Base-by-base conservation (phyloP, 1,140 invertebrate species). In the Drosophila rufa region DNA sequence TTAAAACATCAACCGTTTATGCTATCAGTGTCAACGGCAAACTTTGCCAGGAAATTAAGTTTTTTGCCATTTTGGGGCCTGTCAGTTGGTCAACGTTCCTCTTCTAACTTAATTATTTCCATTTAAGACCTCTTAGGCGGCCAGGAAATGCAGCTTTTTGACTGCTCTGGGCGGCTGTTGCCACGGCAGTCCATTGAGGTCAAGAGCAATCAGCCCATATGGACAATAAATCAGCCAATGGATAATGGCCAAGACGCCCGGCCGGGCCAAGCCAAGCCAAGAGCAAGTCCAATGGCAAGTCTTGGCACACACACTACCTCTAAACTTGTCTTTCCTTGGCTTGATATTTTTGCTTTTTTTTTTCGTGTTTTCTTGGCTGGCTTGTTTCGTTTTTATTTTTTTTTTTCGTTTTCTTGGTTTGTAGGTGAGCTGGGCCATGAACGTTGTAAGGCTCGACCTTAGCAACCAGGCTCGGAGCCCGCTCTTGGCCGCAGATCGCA, bases 371-470 rank as follows among this genome's bases (percentile, higher is more conserved):
- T 61, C 48, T 25, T 61, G 17, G 11, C 11, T 47, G n/a, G 42
- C 25, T 48, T 38, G 64, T 30, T 66, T 45, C 11, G 36, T 4
- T 17, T 14, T n/a, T 36, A 27, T 40, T 50, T 42, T 14, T 19
- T 50, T 50, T 46, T 40, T 76, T 76, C 58, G 40, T 64, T 66
- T 59, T 82, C 57, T 80, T 76, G 81, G 69, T 91, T 91, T 91
- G 89, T 91, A 91, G 89, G 89, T 89, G 89, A 91, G 89, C 60
- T 83, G 79, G 81, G 89, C 89, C 89, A 91, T 91, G 89, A 91
- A 91, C 85, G 50, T 66, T 68, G 62, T 51, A 69, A 79, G 84
- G 67, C 69, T 71, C 84, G 83, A 87, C 83, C 83, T 83, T 83
- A 79, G 61, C 42, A 74, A 25, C 48, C 62, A 86, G 60, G 64